Evolutionary conservation across 2,888 invertebrate species (phyloP).

Genomic region (Nomada ferruginata): DNA sequence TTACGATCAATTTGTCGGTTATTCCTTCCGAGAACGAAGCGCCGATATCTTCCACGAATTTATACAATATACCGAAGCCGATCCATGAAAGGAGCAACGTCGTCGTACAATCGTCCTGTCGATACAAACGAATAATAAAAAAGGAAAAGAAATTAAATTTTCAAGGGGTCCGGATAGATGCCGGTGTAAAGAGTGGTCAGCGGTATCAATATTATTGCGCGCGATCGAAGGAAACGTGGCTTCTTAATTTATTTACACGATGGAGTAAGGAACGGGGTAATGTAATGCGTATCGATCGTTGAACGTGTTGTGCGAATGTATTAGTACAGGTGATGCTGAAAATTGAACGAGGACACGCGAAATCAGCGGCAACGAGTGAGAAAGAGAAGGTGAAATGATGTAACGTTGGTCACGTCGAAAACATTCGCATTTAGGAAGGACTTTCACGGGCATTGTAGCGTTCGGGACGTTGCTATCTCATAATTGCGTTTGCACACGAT

Average conservation of each 20-base stretch:
- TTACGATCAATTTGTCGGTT: slow-evolving; percentile 17
- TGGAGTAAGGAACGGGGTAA: slow-evolving; percentile 17
- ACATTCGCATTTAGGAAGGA: slow-evolving; percentile 12
- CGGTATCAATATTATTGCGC: slow-evolving; percentile 16
- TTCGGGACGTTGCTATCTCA: slow-evolving; percentile 32
- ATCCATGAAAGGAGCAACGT: slow-evolving; percentile 34
- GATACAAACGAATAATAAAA: not conserved
- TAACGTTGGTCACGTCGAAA: slow-evolving; percentile 16
- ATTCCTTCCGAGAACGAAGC: slow-evolving; percentile 45
- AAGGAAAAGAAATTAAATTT: slow-evolving; percentile 2
- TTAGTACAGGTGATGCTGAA: not conserved
- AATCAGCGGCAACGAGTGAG: not conserved
- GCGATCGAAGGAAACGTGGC: not conserved
- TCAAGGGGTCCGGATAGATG: slow-evolving; percentile 31
- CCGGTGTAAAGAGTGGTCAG: slow-evolving; percentile 7
- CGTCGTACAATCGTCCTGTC: slow-evolving; percentile 5
- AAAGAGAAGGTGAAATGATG: not conserved
- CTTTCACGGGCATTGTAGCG: slow-evolving; percentile 46
- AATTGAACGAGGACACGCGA: not conserved
- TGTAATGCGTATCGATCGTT: slow-evolving; percentile 3
- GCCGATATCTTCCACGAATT: slow-evolving; percentile 53
- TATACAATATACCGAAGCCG: not conserved
- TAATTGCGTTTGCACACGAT: slow-evolving; percentile 5
- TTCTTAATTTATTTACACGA: slow-evolving; percentile 48
- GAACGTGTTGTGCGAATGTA: not conserved